These are phyloP conservation scores for Entomobrya proxima DNA, from an alignment of 2,888 invertebrate genomes.

Conservation along the genomic window DNA sequence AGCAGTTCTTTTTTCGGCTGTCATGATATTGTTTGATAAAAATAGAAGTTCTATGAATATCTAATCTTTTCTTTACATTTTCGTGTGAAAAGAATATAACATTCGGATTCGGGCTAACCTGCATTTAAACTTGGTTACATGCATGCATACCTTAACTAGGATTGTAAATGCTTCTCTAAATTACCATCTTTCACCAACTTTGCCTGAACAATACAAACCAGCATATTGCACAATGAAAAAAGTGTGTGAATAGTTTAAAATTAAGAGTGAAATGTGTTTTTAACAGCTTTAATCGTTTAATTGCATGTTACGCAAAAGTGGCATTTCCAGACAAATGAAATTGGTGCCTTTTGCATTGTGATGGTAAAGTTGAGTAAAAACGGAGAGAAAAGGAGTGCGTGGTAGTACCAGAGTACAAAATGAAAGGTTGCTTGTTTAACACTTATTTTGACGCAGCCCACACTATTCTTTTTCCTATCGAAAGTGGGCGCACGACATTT, in stretches of 20 bases:
- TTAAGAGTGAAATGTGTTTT: conserved; percentile 34
- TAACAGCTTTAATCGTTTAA: conserved; percentile 60
- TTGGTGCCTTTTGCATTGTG: background rate
- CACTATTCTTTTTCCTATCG: too few relatives aligned
- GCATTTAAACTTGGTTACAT: too few relatives aligned
- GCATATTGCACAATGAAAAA: background rate
- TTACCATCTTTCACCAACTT: conserved; percentile 1
- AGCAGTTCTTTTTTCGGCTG: too few relatives aligned
- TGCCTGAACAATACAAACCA: background rate
- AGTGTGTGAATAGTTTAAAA: conserved; percentile 32
- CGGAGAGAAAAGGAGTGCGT: too few relatives aligned
- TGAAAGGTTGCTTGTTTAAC: too few relatives aligned
- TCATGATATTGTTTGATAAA: too few relatives aligned
- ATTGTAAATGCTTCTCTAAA: background rate
- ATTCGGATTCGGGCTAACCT: too few relatives aligned
- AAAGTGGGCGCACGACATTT: background rate
- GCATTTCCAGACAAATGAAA: background rate
- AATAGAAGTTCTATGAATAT: too few relatives aligned
- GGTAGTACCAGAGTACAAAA: too few relatives aligned
- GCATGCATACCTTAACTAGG: background rate
- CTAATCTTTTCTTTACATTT: too few relatives aligned
- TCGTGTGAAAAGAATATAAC: too few relatives aligned
- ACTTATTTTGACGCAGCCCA: too few relatives aligned
- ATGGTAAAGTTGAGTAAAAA: background rate
- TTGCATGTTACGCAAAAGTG: conserved; percentile 47